These are phyloP conservation scores for Haemorhous mexicanus DNA, from an alignment of 2,113 vertebrate genomes.

Conservation along the genomic window DNA sequence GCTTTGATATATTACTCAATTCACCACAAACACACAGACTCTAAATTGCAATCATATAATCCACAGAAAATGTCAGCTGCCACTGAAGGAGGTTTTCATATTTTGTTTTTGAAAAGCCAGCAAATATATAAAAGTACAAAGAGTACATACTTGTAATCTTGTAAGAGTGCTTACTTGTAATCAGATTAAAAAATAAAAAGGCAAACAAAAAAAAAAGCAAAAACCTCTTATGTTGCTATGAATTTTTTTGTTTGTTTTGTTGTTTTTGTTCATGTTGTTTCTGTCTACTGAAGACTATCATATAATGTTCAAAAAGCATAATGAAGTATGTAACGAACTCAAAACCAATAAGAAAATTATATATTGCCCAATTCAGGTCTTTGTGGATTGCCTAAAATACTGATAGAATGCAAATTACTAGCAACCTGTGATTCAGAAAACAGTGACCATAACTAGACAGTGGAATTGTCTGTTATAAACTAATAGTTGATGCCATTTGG, in stretches of 20 bases:
- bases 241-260: not conserved
- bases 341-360: not conserved
- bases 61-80: not conserved
- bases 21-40: not conserved
- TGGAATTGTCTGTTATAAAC: not conserved
- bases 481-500: not conserved
- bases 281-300: not conserved
- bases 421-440: not conserved
- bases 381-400: not conserved
- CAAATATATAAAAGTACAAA: not conserved
- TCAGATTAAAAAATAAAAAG: no score
- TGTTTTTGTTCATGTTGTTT: not conserved
- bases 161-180: not conserved
- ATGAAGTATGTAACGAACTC: not conserved
- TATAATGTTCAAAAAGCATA: not conserved
- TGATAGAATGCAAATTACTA: not conserved
- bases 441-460: not conserved
- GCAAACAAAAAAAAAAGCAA: accelerated
- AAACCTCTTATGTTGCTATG: not conserved
- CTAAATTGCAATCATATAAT: not conserved
- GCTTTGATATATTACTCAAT: not conserved
- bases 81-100: not conserved
- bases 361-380: not conserved
- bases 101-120: not conserved
- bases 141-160: not conserved